A percentile compares a stretch with the other conserved stretches of the same genome.
Conservation (phyloP, 2,888 invertebrate species). For the Ennomos fuscantarius region DNA sequence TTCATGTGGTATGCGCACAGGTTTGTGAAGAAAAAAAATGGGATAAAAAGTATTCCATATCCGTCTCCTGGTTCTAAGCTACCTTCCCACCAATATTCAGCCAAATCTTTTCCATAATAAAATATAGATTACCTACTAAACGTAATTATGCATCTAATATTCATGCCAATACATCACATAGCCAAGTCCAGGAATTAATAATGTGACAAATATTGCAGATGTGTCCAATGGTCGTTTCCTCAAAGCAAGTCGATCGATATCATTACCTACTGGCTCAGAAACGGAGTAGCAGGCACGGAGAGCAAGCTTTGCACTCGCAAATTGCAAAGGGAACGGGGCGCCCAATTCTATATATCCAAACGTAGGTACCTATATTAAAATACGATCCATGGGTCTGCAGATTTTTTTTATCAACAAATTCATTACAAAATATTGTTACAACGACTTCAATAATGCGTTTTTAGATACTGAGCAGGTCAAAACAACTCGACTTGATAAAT, state of each 20-base stretch:
- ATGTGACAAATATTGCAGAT: conserved; percentile 53
- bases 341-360: conserved; percentile 48
- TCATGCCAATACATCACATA: conserved; percentile 27
- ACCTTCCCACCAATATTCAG: too few species aligned
- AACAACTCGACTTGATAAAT: conserved; percentile 49
- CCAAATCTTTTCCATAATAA: too few species aligned
- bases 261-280: conserved; percentile 56
- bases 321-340: conserved; percentile 58
- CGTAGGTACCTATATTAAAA: conserved; percentile 20
- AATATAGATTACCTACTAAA: conserved; percentile 25
- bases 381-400: conserved; percentile 4
- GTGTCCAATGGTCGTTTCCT: conserved; percentile 46
- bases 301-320: conserved; percentile 55
- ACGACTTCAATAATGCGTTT: too few species aligned
- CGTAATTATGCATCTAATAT: conserved; percentile 30
- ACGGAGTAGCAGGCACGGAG: conserved; percentile 61
- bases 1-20: too few species aligned
- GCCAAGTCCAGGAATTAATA: conserved; percentile 43
- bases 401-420: not conserved
- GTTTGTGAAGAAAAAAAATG: too few species aligned
- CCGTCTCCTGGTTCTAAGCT: too few species aligned
- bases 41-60: too few species aligned
- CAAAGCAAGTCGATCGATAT: conserved; percentile 68
- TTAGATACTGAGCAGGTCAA: conserved; percentile 27
- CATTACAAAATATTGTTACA: too few species aligned